phyloP scores from a whole-genome alignment of 2,797 vertebrate species.

The Mormyrops attenuatus region DNA sequence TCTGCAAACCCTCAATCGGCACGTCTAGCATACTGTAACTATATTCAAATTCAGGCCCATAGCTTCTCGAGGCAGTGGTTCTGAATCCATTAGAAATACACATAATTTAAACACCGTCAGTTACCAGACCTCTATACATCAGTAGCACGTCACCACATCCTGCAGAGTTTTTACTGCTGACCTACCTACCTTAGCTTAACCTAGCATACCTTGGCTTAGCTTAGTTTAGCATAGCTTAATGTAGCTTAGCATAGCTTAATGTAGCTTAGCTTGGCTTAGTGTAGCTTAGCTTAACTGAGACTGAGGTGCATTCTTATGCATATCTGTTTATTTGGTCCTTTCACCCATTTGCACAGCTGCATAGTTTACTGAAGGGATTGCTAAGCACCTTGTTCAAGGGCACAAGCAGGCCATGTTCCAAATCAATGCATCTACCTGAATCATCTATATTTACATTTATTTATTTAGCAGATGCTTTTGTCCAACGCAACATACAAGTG shows the following conservation, averaged over 20 bases:
- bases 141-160: background rate
- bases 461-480: background rate
- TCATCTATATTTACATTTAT: constrained; percentile 2
- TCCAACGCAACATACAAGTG: background rate
- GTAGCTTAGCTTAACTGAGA: background rate
- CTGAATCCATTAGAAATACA: background rate
- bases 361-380: background rate
- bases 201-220: background rate
- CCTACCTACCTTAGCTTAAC: background rate
- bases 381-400: background rate
- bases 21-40: background rate
- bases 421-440: background rate
- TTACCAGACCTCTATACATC: background rate
- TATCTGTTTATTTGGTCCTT: background rate
- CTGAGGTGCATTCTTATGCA: background rate
- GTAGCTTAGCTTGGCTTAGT: background rate
- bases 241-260: background rate
- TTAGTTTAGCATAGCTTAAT: background rate
- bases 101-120: background rate
- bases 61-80: background rate
- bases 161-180: background rate
- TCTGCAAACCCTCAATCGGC: background rate
- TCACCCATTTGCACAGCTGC: background rate
- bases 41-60: background rate
- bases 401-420: background rate